A percentile compares a stretch with the other conserved stretches of the same genome.
These are phyloP conservation scores for Stegana nigrithorax DNA, from an alignment of 2,888 invertebrate species.

Conservation along the genomic window DNA sequence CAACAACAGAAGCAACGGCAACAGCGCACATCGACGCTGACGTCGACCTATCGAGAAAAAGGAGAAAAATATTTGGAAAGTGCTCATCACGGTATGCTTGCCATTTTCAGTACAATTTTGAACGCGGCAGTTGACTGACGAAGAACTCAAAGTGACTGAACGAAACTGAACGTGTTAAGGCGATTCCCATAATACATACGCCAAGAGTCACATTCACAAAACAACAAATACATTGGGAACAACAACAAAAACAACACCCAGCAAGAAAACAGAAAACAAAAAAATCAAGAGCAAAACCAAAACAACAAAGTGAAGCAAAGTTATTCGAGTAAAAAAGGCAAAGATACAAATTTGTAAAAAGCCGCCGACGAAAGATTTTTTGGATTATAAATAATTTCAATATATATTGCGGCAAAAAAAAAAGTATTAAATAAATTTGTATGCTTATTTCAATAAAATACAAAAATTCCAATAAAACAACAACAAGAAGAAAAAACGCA, in stretches of 20 bases:
- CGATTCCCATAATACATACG: conserved; percentile 4
- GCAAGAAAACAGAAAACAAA: too few species aligned
- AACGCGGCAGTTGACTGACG: conserved; percentile 46
- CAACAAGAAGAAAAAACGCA: background rate
- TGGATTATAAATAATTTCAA: conserved; percentile 18
- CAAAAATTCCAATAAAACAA: background rate
- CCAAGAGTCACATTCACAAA: background rate
- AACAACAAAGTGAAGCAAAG: too few species aligned
- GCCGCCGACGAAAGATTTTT: conserved; percentile 4
- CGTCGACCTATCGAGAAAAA: conserved; percentile 25
- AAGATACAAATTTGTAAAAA: conserved; percentile 13
- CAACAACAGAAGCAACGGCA: conserved; percentile 25
- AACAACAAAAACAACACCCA: too few species aligned
- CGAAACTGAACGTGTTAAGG: background rate
- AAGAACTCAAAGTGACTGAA: conserved; percentile 29
- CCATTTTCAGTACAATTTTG: conserved; percentile 54
- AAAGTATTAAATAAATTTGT: background rate
- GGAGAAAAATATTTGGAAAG: conserved; percentile 57
- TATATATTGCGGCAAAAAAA: background rate
- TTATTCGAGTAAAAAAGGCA: too few species aligned
- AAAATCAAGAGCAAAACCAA: too few species aligned
- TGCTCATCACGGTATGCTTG: conserved; percentile 27
- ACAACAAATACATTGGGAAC: background rate
- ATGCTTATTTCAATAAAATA: background rate
- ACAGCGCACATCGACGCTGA: conserved; percentile 25